Evolutionary conservation across 2,888 invertebrate species (phyloP).

Genomic region (Lymantria monacha): DNA sequence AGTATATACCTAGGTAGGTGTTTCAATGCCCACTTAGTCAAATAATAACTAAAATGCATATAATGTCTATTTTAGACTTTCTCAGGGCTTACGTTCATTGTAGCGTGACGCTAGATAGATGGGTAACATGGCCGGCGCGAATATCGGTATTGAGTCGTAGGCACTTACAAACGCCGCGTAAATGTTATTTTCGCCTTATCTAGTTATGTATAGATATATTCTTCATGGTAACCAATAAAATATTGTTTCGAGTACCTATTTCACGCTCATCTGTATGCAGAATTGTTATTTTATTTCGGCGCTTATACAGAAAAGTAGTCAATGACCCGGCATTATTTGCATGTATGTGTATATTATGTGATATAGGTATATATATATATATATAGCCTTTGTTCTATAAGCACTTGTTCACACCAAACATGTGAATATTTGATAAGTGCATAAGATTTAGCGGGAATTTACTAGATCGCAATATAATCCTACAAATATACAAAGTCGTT

Average conservation of each 20-base stretch:
- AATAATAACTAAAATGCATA: constrained; percentile 61
- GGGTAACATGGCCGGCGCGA: constrained; percentile 78
- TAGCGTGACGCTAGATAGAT: constrained; percentile 74
- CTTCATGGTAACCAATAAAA: constrained; percentile 27
- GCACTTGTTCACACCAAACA: constrained; percentile 24
- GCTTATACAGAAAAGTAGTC: constrained; percentile 56
- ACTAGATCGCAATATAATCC: not conserved
- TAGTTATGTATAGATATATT: constrained; percentile 16
- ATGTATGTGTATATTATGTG: constrained; percentile 59
- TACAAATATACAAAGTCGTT: not conserved
- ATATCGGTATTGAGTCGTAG: constrained; percentile 55
- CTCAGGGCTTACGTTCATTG: constrained; percentile 62
- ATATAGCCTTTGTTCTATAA: constrained; percentile 60
- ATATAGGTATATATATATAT: constrained; percentile 36
- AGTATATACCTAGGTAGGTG: constrained; percentile 28
- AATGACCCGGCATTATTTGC: constrained; percentile 76
- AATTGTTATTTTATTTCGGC: constrained; percentile 52
- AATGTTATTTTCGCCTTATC: constrained; percentile 42
- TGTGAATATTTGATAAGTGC: constrained; percentile 7
- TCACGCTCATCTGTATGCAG: constrained; percentile 11
- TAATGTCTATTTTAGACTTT: constrained; percentile 65
- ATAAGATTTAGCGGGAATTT: constrained; percentile 42
- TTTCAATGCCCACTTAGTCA: constrained; percentile 28
- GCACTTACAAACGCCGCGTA: constrained; percentile 57
- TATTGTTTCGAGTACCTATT: constrained; percentile 20